A percentile compares a stretch with the other conserved stretches of the same genome.
Evolutionary conservation across 1,140 invertebrate species (phyloP).

Genomic region (Dendrolimus kikuchii): DNA sequence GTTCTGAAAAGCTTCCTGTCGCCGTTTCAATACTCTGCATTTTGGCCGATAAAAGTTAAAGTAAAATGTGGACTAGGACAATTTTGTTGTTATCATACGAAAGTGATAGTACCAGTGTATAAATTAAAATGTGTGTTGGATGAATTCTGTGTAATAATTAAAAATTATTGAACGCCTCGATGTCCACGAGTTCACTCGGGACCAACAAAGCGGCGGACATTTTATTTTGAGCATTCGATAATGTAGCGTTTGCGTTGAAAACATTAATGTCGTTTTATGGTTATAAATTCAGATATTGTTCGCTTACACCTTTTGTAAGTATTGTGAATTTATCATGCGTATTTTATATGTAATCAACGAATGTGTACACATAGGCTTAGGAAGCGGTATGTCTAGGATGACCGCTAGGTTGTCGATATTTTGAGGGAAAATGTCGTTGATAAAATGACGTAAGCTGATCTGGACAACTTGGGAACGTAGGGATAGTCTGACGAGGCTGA

Average conservation of each 20-base stretch:
- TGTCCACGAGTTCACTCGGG: constrained; percentile 71
- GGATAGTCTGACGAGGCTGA: constrained; percentile 49
- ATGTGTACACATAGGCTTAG: constrained; percentile 34
- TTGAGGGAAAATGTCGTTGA: constrained; percentile 58
- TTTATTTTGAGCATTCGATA: constrained; percentile 73
- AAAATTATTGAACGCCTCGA: constrained; percentile 65
- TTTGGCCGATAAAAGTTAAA: constrained; percentile 50
- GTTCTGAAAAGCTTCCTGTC: constrained; percentile 72
- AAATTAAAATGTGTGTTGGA: constrained; percentile 55
- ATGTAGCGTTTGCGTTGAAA: constrained; percentile 72
- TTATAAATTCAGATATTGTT: constrained; percentile 66
- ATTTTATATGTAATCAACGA: constrained; percentile 34
- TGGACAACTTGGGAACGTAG: constrained; percentile 34
- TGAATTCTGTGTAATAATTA: constrained; percentile 49
- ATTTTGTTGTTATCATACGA: constrained; percentile 46
- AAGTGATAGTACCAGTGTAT: constrained; percentile 55
- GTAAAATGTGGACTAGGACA: constrained; percentile 63
- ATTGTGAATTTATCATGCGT: constrained; percentile 36
- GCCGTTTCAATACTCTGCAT: constrained; percentile 58
- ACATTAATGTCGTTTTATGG: constrained; percentile 70
- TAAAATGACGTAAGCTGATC: constrained; percentile 61
- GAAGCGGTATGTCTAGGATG: constrained; percentile 53
- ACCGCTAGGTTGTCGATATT: constrained; percentile 61
- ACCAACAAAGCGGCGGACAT: constrained; percentile 73
- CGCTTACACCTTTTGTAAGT: constrained; percentile 71